Base-by-base conservation (phyloP, 2,888 invertebrate genomes). In the Osedax fenrisi region DNA sequence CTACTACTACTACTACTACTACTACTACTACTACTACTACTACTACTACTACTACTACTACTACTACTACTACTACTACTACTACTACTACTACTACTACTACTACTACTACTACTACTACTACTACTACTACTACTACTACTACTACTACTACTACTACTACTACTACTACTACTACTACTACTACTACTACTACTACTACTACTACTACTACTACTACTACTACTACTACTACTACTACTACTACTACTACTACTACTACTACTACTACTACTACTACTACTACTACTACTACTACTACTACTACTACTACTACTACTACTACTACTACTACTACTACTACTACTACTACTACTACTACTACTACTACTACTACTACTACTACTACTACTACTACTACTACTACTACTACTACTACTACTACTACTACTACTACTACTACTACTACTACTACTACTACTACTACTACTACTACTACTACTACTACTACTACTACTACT, bases 141-240 rank as follows among this genome's bases (percentile, higher is more conserved):
- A 27, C 74, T 74, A 74, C 74, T 27, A 71, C 74, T 0, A 73
- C 72, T 2, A 73, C 72, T 2, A 41, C 74, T 27, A 24, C 74
- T 26, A 73, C 74, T 1, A 27, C 74, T 74, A 73, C 74, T 74
- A 22, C 73, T 72, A 73, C 56, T 26, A 2, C 72, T 0, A 74
- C 74, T 27, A 72, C 72, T 72, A 74, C 74, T 27, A 74, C 74
- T 74, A 74, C 0, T 23, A 72, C 56, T 72, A 74, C 74, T 27
- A 74, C 74, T 74, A 74, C 56, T 23, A 72, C 23, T 13, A 74
- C 72, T 17, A 17, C 71, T 27, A 2, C 2, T 17, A 26, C 1
- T 26, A 26, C 25, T 21, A 26, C 69, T 26, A 1, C 23, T 0
- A 21, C 69, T 0, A 56, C 56, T 0, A 56, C 56, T n/a, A 56